These are phyloP conservation scores for Lindbergichthys nudifrons DNA, from an alignment of 2,797 vertebrate genomes.

Conservation along the genomic window DNA sequence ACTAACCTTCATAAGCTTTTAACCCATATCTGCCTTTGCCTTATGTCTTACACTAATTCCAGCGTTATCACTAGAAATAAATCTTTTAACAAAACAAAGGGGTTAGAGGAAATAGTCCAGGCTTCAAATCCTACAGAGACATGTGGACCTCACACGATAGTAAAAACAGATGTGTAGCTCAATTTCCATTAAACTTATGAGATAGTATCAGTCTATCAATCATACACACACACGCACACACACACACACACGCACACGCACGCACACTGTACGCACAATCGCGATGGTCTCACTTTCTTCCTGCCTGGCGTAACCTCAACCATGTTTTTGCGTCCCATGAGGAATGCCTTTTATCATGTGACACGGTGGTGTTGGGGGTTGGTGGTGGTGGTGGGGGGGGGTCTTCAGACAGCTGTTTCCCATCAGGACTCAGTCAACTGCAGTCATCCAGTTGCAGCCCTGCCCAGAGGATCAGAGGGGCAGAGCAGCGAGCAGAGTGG, in stretches of 20 bases:
- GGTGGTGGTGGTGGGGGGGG: conserved; percentile 13
- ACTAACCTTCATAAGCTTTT: conserved; percentile 28
- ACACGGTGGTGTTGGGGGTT: conserved; percentile 59
- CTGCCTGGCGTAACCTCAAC: conserved; percentile 77
- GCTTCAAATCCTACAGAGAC: conserved; percentile 51
- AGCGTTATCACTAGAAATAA: conserved; percentile 38
- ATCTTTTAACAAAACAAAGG: conserved; percentile 44
- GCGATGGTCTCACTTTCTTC: conserved; percentile 72
- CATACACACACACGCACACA: conserved; percentile 36
- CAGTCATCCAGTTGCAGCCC: conserved; percentile 64
- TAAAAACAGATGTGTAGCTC: conserved; percentile 76
- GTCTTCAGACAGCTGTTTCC: conserved; percentile 81
- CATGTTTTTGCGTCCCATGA: conserved; percentile 72
- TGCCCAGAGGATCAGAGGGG: conserved; percentile 59
- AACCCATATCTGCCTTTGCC: conserved; percentile 23
- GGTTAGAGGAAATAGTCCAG: conserved; percentile 34
- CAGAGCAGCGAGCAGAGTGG: conserved; percentile 38
- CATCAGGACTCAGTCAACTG: conserved; percentile 78
- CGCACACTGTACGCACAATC: conserved; percentile 33
- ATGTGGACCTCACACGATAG: conserved; percentile 61
- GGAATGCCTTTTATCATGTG: conserved; percentile 81
- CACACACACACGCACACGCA: conserved; percentile 12
- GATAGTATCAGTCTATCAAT: conserved; percentile 74
- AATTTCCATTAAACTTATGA: conserved; percentile 60
- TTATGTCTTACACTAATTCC: conserved; percentile 32